Evolutionary conservation across 2,797 vertebrate genomes (phyloP).

Genomic region (Danio jaintianensis): DNA sequence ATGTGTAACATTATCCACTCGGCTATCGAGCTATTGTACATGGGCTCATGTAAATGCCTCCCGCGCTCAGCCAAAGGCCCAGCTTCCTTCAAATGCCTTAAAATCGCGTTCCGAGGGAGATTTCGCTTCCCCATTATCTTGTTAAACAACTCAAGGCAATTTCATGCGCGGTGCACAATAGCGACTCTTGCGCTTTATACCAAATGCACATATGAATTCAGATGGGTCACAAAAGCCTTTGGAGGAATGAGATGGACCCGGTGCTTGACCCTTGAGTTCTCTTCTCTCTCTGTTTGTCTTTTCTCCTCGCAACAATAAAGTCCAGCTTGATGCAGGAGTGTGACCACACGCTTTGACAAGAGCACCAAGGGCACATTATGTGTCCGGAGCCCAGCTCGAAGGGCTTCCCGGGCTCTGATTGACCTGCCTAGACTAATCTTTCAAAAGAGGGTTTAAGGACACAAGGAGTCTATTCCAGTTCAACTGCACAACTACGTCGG

Average conservation of each 20-base stretch:
- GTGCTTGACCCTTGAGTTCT: slow-evolving; percentile 51
- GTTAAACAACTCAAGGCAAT: slow-evolving; percentile 66
- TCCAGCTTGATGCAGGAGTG: slow-evolving; percentile 64
- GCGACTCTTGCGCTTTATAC: slow-evolving; percentile 42
- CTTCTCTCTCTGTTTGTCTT: slow-evolving; percentile 48
- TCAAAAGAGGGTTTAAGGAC: slow-evolving; percentile 63
- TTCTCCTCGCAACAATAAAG: slow-evolving; percentile 62
- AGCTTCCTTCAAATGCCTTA: slow-evolving; percentile 31
- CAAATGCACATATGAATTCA: slow-evolving; percentile 53
- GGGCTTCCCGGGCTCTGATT: slow-evolving; percentile 56
- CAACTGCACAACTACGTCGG: slow-evolving; percentile 25
- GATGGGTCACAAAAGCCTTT: slow-evolving; percentile 54
- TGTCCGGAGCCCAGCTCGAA: slow-evolving; percentile 57
- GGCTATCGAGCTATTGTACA: slow-evolving; percentile 44
- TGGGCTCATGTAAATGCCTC: slow-evolving; percentile 43
- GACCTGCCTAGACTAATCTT: slow-evolving; percentile 67
- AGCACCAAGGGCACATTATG: slow-evolving; percentile 68
- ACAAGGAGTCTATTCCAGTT: slow-evolving; percentile 48
- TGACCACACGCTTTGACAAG: slow-evolving; percentile 70
- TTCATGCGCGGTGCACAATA: slow-evolving; percentile 52
- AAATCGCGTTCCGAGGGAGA: slow-evolving; percentile 53
- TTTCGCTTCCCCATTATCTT: slow-evolving; percentile 60
- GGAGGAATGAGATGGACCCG: slow-evolving; percentile 44
- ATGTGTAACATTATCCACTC: slow-evolving; percentile 64
- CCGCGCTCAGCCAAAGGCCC: slow-evolving; percentile 19